phyloP scores from a whole-genome alignment of 2,888 invertebrate genomes.

The Calameuta idolon region DNA sequence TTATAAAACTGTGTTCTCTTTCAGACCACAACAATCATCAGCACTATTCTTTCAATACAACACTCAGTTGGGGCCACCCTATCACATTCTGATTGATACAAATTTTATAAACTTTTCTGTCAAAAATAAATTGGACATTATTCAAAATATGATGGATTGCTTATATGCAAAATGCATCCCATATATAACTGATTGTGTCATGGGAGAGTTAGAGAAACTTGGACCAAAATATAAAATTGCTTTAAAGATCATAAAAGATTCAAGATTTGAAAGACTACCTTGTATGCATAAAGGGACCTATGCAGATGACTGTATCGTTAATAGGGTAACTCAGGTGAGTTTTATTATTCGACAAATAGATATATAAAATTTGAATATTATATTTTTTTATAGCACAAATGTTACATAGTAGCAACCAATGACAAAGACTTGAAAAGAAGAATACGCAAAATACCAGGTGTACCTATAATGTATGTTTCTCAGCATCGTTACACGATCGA shows the following conservation, averaged over 20 bases:
- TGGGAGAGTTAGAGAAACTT: constrained; percentile 97
- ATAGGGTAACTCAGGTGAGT: constrained; percentile 86
- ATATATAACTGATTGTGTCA: constrained; percentile 97
- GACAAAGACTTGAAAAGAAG: constrained; percentile 96
- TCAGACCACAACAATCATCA: constrained; percentile 83
- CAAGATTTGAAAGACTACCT: constrained; percentile 90
- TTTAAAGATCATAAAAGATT: constrained; percentile 92
- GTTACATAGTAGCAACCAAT: constrained; percentile 99
- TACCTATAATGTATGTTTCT: constrained; percentile 98
- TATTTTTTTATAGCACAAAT: constrained; percentile 83
- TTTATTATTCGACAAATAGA: not conserved
- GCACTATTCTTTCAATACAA: constrained; percentile 98
- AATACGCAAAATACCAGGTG: constrained; percentile 97
- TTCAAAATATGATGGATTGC: constrained; percentile 99
- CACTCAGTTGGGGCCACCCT: constrained; percentile 97
- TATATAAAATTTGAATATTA: constrained; percentile 10
- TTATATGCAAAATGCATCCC: constrained; percentile 98
- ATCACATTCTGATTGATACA: constrained; percentile 95
- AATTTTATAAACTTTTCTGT: constrained; percentile 99
- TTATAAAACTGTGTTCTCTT: constrained; percentile 31
- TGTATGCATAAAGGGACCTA: constrained; percentile 98
- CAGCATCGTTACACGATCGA: constrained; percentile 96
- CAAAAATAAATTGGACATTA: constrained; percentile 96
- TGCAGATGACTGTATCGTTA: constrained; percentile 98
- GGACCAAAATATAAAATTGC: constrained; percentile 96